Conservation (phyloP, 1,140 invertebrate species). For the Dinothrombium tinctorium region DNA sequence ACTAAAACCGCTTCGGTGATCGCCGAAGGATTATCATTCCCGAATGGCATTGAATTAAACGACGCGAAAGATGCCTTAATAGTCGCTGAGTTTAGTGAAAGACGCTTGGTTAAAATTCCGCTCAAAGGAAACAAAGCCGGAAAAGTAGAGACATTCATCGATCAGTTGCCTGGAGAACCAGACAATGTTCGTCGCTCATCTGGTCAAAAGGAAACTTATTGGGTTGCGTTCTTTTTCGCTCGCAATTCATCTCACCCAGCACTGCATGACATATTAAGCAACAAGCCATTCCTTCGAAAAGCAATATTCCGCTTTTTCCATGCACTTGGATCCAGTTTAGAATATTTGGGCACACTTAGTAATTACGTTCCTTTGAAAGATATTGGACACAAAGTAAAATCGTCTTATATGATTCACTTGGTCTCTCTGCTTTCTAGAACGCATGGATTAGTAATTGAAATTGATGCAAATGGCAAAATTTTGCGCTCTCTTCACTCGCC, state of each 20-base stretch:
- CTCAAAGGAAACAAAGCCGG: conserved; percentile 45
- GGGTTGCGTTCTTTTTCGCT: conserved; percentile 31
- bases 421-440: conserved; percentile 4
- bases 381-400: background rate
- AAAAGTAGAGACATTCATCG: conserved; percentile 41
- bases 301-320: too few relatives aligned
- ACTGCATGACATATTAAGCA: conserved; percentile 18
- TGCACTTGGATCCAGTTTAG: conserved; percentile 13
- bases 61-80: conserved; percentile 46
- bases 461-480: conserved; percentile 39
- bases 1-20: conserved; percentile 1
- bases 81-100: conserved; percentile 30
- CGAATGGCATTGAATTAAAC: conserved; percentile 31
- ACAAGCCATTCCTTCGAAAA: conserved; percentile 20
- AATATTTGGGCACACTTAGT: conserved; percentile 9
- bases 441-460: conserved; percentile 28
- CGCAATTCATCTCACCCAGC: conserved; percentile 16
- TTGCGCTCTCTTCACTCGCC: conserved; percentile 23
- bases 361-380: too few relatives aligned
- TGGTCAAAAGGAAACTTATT: conserved; percentile 31
- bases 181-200: conserved; percentile 46
- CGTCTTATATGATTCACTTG: background rate
- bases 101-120: conserved; percentile 35
- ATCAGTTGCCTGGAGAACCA: conserved; percentile 49
- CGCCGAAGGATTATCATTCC: conserved; percentile 4